These are phyloP conservation scores for Darevskia nairensis DNA, from an alignment of 2,797 vertebrate genomes.

Conservation along the genomic window DNA sequence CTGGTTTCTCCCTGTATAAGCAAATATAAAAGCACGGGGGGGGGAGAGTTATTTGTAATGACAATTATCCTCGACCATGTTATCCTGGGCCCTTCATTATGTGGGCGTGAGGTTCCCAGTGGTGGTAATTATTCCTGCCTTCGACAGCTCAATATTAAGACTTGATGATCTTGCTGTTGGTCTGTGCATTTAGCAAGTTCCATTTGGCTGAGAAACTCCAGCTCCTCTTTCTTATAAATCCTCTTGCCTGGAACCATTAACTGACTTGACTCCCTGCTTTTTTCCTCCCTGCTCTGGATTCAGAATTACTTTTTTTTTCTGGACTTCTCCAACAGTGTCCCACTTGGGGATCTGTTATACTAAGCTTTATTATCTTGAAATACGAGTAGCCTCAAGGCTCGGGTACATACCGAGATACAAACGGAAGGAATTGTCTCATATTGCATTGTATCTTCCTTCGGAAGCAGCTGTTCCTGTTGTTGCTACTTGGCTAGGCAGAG, in stretches of 20 bases:
- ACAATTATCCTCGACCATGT: conserved; percentile 68
- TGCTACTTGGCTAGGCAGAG: background rate
- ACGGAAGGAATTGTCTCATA: background rate
- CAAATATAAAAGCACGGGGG: conserved; percentile 59
- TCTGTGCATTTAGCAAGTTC: conserved; percentile 23
- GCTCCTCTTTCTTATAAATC: rapidly evolving
- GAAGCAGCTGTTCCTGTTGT: background rate
- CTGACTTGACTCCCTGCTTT: background rate
- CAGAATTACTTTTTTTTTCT: background rate
- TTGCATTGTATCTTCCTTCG: conserved; percentile 2
- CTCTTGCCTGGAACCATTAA: background rate
- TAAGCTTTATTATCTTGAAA: conserved; percentile 40
- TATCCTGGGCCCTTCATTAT: conserved; percentile 68
- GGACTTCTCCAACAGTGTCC: background rate
- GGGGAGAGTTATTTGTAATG: conserved; percentile 67
- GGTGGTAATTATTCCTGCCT: conserved; percentile 70
- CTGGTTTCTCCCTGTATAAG: conserved; percentile 41
- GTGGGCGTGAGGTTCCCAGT: conserved; percentile 69
- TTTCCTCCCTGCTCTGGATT: background rate
- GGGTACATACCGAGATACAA: background rate
- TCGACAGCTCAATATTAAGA: conserved; percentile 66
- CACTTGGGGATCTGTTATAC: background rate
- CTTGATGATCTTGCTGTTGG: conserved; percentile 22
- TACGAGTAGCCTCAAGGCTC: conserved; percentile 10
- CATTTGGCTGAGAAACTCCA: background rate